A percentile compares a stretch with the other conserved stretches of the same genome.
Conservation (phyloP, 1,140 invertebrate species). For the Heliconius himera region DNA sequence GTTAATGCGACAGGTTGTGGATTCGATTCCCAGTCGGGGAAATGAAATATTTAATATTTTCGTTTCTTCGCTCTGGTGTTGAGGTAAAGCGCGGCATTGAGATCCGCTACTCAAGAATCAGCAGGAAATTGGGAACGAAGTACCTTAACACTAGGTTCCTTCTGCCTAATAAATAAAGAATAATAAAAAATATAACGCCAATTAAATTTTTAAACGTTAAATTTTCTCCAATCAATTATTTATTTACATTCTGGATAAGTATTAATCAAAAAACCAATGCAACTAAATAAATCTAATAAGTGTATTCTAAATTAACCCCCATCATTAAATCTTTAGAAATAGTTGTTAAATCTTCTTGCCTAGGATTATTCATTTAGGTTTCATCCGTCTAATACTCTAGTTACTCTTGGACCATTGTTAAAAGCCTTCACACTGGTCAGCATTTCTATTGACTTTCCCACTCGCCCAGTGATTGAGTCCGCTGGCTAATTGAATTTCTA, state of each 20-base stretch:
- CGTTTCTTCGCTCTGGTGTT: no score
- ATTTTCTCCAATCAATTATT: background rate
- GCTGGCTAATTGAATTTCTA: constrained; percentile 40
- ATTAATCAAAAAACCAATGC: background rate
- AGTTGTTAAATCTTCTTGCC: background rate
- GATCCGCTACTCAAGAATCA: no score
- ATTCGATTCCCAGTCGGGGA: no score
- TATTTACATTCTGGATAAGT: background rate
- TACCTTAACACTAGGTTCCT: no score
- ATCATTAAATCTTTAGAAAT: background rate
- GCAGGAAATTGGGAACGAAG: no score
- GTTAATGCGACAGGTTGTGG: no score
- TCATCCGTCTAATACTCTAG: constrained; percentile 8
- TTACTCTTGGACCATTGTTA: constrained; percentile 37
- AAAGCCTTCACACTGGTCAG: constrained; percentile 35
- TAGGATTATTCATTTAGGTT: constrained; percentile 15
- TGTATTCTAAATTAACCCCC: background rate
- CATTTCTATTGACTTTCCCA: constrained; percentile 42
- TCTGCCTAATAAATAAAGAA: background rate
- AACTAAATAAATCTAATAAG: background rate
- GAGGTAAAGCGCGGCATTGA: no score
- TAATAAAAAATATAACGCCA: background rate
- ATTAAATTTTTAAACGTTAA: no score
- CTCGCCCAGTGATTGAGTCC: constrained; percentile 36
- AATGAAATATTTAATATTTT: no score